phyloP scores from a whole-genome alignment of 2,113 vertebrate species.

The Planiliza haematocheilus region DNA sequence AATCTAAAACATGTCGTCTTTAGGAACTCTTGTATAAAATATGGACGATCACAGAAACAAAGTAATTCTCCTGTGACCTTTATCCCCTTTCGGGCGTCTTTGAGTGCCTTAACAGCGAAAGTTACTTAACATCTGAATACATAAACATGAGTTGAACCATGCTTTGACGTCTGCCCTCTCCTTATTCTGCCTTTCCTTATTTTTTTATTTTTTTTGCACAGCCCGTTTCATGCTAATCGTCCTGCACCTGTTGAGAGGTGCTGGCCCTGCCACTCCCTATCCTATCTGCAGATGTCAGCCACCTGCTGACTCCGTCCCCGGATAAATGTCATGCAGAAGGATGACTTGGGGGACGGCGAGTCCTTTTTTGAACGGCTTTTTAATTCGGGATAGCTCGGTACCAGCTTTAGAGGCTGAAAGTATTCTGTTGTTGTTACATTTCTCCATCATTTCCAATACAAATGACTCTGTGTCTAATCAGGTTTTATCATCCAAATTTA shows the following conservation, averaged over 20 bases:
- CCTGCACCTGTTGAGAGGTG: slow-evolving; percentile 72
- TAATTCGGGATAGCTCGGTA: neutral
- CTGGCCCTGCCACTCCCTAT: slow-evolving; percentile 65
- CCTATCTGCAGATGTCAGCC: slow-evolving; percentile 65
- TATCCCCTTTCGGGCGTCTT: slow-evolving; percentile 36
- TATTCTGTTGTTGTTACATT: neutral
- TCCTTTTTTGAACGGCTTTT: slow-evolving; percentile 43
- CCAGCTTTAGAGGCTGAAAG: neutral
- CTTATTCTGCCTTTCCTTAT: slow-evolving; percentile 41
- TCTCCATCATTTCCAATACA: slow-evolving; percentile 10
- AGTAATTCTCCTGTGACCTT: slow-evolving; percentile 40
- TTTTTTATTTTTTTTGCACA: slow-evolving; percentile 8
- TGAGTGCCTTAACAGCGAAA: slow-evolving; percentile 45
- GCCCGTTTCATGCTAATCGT: slow-evolving; percentile 64
- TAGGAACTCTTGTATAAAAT: slow-evolving; percentile 19
- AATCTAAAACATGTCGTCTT: slow-evolving; percentile 21
- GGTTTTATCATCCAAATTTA: slow-evolving; percentile 26
- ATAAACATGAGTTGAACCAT: slow-evolving; percentile 74
- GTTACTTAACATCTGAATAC: slow-evolving; percentile 43
- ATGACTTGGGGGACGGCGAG: slow-evolving; percentile 45
- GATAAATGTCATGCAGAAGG: slow-evolving; percentile 34
- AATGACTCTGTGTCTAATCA: slow-evolving; percentile 38
- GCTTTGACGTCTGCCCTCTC: slow-evolving; percentile 62
- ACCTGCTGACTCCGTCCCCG: slow-evolving; percentile 61
- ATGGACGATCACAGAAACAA: slow-evolving; percentile 12